Evolutionary conservation across 2,113 vertebrate species (phyloP).

Genomic region (Leuciscus idus): DNA sequence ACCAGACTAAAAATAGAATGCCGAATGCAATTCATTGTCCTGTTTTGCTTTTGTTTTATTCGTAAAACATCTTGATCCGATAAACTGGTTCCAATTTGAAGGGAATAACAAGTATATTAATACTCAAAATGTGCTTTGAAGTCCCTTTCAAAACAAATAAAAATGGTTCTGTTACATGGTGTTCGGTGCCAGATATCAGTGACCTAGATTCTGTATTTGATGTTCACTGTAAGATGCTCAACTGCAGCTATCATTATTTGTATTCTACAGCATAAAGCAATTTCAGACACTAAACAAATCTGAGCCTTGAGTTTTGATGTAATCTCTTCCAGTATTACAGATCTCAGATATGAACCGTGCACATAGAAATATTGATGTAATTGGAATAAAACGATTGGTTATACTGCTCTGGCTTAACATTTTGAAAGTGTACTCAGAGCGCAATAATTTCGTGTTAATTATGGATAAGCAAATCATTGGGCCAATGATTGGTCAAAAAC

Average conservation of each 20-base stretch:
- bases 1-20: slow-evolving; percentile 41
- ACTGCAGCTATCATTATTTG: slow-evolving; percentile 58
- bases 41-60: slow-evolving; percentile 48
- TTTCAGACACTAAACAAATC: slow-evolving; percentile 51
- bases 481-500: background rate
- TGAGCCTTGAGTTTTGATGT: slow-evolving; percentile 41
- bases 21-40: slow-evolving; percentile 31
- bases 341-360: slow-evolving; percentile 33
- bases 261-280: slow-evolving; percentile 49
- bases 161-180: slow-evolving; percentile 55
- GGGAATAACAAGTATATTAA: slow-evolving; percentile 42
- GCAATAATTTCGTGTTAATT: slow-evolving; percentile 54
- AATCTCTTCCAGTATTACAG: slow-evolving; percentile 45
- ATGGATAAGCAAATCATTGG: slow-evolving; percentile 49
- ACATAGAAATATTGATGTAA: slow-evolving; percentile 45
- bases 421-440: slow-evolving; percentile 45
- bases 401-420: slow-evolving; percentile 45
- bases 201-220: slow-evolving; percentile 64
- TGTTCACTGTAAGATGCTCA: slow-evolving; percentile 53
- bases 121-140: slow-evolving; percentile 55
- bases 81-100: slow-evolving; percentile 47
- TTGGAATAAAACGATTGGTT: slow-evolving; percentile 52
- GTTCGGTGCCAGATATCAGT: slow-evolving; percentile 55
- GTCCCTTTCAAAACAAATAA: slow-evolving; percentile 58
- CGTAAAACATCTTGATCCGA: slow-evolving; percentile 52